These are phyloP conservation scores for Drosophila nannoptera DNA, from an alignment of 1,140 invertebrate species.

Conservation along the genomic window DNA sequence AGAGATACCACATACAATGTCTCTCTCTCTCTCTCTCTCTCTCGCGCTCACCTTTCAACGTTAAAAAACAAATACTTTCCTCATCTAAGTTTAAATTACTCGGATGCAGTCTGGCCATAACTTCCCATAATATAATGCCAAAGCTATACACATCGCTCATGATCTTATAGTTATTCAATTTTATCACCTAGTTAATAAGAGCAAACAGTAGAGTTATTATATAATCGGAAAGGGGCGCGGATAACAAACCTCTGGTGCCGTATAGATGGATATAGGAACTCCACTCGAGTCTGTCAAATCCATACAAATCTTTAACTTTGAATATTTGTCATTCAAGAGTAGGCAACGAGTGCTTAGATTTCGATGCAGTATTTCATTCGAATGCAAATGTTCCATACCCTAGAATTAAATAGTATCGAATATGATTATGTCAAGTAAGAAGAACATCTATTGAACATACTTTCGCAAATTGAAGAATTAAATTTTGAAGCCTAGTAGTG, in stretches of 20 bases:
- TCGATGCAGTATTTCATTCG: neutral
- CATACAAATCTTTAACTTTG: neutral
- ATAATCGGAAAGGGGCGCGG: neutral
- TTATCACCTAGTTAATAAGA: too few relatives aligned
- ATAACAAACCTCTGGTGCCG: conserved; percentile 1
- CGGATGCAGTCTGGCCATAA: neutral
- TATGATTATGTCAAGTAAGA: neutral
- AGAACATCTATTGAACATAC: neutral
- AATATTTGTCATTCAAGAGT: neutral
- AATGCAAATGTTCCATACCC: neutral
- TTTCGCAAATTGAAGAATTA: too few relatives aligned
- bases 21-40: neutral
- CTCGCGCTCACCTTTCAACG: neutral
- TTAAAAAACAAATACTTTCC: too few relatives aligned
- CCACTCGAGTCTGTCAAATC: neutral
- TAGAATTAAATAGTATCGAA: neutral
- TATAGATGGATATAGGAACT: neutral
- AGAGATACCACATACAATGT: too few relatives aligned
- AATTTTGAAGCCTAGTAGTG: too few relatives aligned
- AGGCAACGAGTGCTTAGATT: neutral
- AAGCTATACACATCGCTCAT: neutral
- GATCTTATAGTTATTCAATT: too few relatives aligned
- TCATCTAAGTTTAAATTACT: too few relatives aligned
- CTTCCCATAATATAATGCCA: conserved; percentile 11
- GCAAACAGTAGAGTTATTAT: neutral